Percentiles rank a stretch among this genome's conserved stretches.
Conservation (phyloP, 2,888 invertebrate genomes). For the Cephonodes hylas region DNA sequence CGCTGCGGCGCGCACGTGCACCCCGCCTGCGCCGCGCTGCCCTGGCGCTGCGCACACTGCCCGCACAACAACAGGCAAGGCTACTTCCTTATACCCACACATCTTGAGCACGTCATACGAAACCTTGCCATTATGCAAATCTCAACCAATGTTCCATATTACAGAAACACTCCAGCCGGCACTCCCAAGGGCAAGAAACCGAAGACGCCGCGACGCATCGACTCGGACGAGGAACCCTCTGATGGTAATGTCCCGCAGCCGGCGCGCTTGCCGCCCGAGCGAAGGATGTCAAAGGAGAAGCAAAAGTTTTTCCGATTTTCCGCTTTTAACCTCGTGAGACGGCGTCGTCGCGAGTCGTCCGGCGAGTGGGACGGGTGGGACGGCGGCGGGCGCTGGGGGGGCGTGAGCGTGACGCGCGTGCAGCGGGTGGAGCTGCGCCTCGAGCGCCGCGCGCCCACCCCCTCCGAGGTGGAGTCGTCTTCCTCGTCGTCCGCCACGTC, state of each 20-base stretch:
- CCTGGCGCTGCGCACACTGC: slow-evolving; percentile 54
- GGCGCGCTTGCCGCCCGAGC: slow-evolving; percentile 81
- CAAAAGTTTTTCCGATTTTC: slow-evolving; percentile 92
- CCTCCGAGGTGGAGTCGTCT: slow-evolving; percentile 19
- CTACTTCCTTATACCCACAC: neutral
- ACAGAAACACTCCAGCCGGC: slow-evolving; percentile 52
- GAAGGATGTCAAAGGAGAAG: slow-evolving; percentile 91
- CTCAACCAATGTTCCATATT: neutral
- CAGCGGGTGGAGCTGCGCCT: slow-evolving; percentile 62
- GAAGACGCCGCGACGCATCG: slow-evolving; percentile 49
- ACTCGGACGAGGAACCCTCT: slow-evolving; percentile 72
- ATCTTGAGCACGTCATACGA: too few relatives aligned
- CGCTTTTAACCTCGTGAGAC: slow-evolving; percentile 87
- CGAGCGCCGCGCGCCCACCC: slow-evolving; percentile 39
- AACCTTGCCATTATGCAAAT: neutral
- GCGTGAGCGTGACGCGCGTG: slow-evolving; percentile 64
- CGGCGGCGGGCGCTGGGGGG: slow-evolving; percentile 42
- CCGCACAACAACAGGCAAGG: slow-evolving; percentile 21
- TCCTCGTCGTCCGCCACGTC: slow-evolving; percentile 20
- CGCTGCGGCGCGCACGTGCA: slow-evolving; percentile 59
- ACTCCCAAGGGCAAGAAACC: slow-evolving; percentile 58
- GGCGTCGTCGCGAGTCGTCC: slow-evolving; percentile 55
- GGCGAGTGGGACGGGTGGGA: slow-evolving; percentile 69
- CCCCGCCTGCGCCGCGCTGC: slow-evolving; percentile 50
- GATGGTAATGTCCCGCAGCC: slow-evolving; percentile 70